Base-by-base conservation (phyloP, 2,797 vertebrate species). In the Toxotes lorentzi region DNA sequence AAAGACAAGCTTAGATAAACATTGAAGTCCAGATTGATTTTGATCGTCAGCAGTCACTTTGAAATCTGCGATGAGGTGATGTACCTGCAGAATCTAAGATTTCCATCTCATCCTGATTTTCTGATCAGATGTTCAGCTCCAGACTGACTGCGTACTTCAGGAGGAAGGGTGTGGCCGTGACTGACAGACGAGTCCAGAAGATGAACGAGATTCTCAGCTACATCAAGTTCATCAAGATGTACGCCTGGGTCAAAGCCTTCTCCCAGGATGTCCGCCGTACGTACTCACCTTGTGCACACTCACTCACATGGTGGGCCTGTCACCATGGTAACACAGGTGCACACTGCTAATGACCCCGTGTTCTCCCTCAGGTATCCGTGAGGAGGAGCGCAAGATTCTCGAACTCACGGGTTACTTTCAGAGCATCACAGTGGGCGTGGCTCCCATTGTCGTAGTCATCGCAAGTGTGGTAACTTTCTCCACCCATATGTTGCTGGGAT, bases 161-260 rank as follows among this genome's bases (percentile, higher is more conserved):
- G 92, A 95, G 97, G 84, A 97, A 96, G 79, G 97, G 96, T 4
- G 95, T 96, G 11, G 86, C 95, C 0, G 91, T 96, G 70, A 97
- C 97, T 0, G 97, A 98, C 80, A 91, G 95, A 38, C 96, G 97
- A n/a, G 97, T 98, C 48, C 97, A 98, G 79, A 98, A 97, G 89
- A 98, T 98, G 97, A 98, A 97, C 23, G 97, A 98, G 96, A 96
- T 98, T 79, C 95, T 98, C 62, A 97, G 94, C 86, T 97, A 96
- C 85, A 97, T 98, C 91, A 98, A 97, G 88, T 97, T 97, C 88
- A 97, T 98, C 88, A 98, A 98, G 94, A 98, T 98, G 97, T 97
- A 96, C 62, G 97, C 97, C 78, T 98, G 97, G 97, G 96, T 97
- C 79, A 98, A 98, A 88, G 96, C 97, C 0, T 97, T 98, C 92